Evolutionary conservation across 1,140 invertebrate genomes (phyloP).

Genomic region (Prorops nasuta): DNA sequence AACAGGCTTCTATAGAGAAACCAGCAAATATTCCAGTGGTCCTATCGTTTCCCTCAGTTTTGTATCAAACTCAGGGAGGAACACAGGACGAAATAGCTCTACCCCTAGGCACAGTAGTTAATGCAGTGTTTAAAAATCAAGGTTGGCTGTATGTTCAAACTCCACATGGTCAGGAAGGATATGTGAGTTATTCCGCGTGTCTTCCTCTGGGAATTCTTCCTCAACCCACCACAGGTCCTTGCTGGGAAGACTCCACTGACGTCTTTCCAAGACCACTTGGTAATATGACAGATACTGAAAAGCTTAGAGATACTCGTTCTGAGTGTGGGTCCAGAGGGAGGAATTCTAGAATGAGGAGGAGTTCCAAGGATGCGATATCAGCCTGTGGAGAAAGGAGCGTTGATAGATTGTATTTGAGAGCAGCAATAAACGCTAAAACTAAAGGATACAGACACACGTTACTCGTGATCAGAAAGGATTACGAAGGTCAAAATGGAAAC

Average conservation of each 20-base stretch:
- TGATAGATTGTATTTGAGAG: constrained; percentile 67
- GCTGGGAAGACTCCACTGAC: constrained; percentile 77
- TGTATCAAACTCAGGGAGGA: constrained; percentile 73
- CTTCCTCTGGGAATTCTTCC: constrained; percentile 72
- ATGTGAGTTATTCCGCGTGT: constrained; percentile 73
- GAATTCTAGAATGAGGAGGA: constrained; percentile 45
- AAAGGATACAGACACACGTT: constrained; percentile 62
- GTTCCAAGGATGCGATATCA: constrained; percentile 52
- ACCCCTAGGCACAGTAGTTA: constrained; percentile 79
- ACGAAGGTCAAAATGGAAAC: constrained; percentile 52
- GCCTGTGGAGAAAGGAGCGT: constrained; percentile 66
- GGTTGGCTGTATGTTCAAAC: constrained; percentile 82
- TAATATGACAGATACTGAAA: constrained; percentile 73
- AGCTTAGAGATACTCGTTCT: constrained; percentile 55
- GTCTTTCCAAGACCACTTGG: constrained; percentile 71
- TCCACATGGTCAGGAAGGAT: constrained; percentile 75
- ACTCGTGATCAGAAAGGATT: constrained; percentile 68
- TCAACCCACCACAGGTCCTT: constrained; percentile 60
- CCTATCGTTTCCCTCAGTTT: constrained; percentile 68
- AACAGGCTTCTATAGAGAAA: constrained; percentile 67
- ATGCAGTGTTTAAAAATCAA: constrained; percentile 80
- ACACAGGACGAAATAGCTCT: constrained; percentile 69
- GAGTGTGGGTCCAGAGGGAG: constrained; percentile 54
- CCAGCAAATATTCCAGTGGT: constrained; percentile 82
- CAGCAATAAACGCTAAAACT: constrained; percentile 50